phyloP scores from a whole-genome alignment of 2,797 vertebrate species.

The Anas bernieri region DNA sequence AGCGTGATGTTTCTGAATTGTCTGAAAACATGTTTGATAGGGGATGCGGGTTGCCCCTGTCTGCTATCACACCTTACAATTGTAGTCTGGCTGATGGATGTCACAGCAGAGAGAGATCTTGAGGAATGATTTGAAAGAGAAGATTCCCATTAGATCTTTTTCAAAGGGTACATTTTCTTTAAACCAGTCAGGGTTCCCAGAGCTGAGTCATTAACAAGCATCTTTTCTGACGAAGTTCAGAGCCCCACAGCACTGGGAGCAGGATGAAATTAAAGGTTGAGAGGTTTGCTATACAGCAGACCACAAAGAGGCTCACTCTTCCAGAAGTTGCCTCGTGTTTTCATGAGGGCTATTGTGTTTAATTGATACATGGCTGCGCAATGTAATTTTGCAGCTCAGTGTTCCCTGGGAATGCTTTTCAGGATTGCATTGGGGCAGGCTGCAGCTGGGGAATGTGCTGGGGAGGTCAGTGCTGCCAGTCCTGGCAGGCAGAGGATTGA shows the following conservation, averaged over 20 bases:
- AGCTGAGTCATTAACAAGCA: conserved; percentile 13
- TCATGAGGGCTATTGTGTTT: not conserved
- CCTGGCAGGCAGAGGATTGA: not conserved
- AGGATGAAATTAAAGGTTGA: conserved; percentile 1
- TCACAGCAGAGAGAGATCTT: not conserved
- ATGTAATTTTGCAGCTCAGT: not conserved
- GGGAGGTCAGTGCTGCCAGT: not conserved
- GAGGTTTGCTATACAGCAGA: not conserved
- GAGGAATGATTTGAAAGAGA: conserved; percentile 38
- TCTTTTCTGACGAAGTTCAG: conserved; percentile 20
- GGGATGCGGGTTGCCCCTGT: not conserved
- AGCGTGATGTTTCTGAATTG: not conserved
- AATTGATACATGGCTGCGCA: not conserved
- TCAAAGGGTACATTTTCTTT: conserved; percentile 35
- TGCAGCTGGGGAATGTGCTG: not conserved
- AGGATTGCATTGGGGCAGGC: not conserved
- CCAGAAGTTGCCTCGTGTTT: not conserved
- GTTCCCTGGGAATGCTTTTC: not conserved
- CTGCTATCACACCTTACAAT: not conserved
- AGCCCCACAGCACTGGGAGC: not conserved
- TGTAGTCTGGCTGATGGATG: not conserved
- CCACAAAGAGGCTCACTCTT: not conserved
- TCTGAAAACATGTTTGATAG: not conserved
- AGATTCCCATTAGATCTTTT: conserved; percentile 33
- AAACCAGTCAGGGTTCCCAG: conserved; percentile 25